A percentile compares a stretch with the other conserved stretches of the same genome.
Evolutionary conservation across 2,797 vertebrate species (phyloP).

Genomic region (Hydrophis major): DNA sequence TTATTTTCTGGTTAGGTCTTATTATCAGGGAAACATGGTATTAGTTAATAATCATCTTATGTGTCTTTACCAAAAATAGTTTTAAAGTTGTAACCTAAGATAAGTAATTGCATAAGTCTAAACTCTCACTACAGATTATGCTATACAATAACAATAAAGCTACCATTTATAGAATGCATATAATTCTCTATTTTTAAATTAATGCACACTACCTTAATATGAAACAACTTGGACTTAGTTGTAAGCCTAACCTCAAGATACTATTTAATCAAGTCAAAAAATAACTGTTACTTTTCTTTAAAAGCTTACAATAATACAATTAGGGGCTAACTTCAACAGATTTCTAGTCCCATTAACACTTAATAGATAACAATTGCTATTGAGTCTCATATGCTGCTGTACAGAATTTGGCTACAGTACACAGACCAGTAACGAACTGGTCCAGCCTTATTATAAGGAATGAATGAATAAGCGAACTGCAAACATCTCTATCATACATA

Average conservation of each 20-base stretch:
- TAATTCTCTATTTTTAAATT: neutral
- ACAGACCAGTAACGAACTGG: neutral
- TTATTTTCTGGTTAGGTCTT: no score
- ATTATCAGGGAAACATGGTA: no score
- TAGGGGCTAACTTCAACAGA: neutral
- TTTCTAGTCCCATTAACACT: neutral
- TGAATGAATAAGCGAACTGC: neutral
- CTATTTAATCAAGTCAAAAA: neutral
- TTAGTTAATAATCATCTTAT: neutral
- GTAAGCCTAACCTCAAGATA: neutral
- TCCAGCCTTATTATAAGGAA: neutral
- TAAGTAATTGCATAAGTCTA: neutral
- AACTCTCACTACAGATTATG: neutral
- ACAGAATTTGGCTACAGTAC: neutral
- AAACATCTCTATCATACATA: neutral
- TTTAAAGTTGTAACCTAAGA: neutral
- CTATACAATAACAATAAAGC: neutral
- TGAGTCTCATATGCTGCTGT: neutral
- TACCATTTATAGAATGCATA: neutral
- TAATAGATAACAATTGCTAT: neutral
- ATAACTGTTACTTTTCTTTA: neutral
- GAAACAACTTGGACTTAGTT: neutral
- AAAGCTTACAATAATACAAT: neutral
- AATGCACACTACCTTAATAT: neutral
- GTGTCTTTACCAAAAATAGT: neutral